Evolutionary conservation across 2,113 vertebrate species (phyloP).

Genomic region (Riparia riparia): DNA sequence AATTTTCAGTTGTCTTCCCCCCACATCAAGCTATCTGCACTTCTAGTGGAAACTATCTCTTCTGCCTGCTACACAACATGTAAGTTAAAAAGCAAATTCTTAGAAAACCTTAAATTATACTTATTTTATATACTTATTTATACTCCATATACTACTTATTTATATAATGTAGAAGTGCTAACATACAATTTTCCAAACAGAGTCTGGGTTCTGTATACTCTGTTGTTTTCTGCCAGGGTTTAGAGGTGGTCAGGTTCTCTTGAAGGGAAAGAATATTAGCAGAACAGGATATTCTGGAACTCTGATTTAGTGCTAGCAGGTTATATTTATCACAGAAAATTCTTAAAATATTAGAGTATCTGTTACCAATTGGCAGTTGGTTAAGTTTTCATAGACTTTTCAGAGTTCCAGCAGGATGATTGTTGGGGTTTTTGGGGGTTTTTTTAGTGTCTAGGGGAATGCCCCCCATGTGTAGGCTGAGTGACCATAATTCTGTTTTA

Average conservation of each 20-base stretch:
- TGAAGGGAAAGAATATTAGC: neutral
- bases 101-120: neutral
- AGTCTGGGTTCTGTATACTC: neutral
- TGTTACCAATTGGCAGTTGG: neutral
- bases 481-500: neutral
- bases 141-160: neutral
- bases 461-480: neutral
- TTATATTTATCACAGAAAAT: neutral
- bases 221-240: neutral
- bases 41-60: neutral
- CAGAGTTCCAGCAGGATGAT: neutral
- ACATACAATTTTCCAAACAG: neutral
- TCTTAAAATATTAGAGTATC: neutral
- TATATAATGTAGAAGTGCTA: neutral
- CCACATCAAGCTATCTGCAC: neutral
- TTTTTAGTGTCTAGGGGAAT: neutral
- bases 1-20: neutral
- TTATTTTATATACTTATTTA: neutral
- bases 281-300: neutral
- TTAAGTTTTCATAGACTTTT: neutral
- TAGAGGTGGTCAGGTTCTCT: neutral
- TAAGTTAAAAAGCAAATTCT: neutral
- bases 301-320: neutral
- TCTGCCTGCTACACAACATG: neutral
- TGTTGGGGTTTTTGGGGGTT: fast-evolving